Percentiles rank a stretch among this genome's conserved stretches.
Evolutionary conservation across 2,113 vertebrate species (phyloP).

Genomic region (Sorex fumeus): DNA sequence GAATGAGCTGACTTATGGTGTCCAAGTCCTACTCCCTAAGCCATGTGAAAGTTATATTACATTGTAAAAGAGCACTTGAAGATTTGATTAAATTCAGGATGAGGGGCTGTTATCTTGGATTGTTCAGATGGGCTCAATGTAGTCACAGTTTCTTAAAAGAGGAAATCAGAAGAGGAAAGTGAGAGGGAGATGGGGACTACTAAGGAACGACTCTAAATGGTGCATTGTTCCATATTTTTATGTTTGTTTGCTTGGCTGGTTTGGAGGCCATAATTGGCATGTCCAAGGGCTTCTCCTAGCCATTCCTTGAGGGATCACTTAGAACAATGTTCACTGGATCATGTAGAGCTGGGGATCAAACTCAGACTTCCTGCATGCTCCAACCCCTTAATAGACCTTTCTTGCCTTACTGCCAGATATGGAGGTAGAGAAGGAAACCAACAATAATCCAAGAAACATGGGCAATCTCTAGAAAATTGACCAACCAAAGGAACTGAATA

Average conservation of each 20-base stretch:
- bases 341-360: too few relatives aligned
- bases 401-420: neutral
- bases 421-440: neutral
- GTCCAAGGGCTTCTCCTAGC: too few relatives aligned
- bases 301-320: too few relatives aligned
- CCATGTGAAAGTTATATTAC: neutral
- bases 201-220: neutral
- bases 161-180: neutral
- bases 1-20: neutral
- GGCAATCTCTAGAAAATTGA: neutral
- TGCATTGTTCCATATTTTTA: neutral
- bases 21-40: neutral
- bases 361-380: too few relatives aligned
- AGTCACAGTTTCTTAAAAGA: neutral
- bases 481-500: neutral
- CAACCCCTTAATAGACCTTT: too few relatives aligned
- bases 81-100: neutral
- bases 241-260: too few relatives aligned
- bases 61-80: neutral
- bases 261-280: too few relatives aligned
- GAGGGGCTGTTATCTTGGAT: neutral
- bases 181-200: neutral
- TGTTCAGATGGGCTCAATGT: neutral
- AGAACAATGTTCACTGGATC: too few relatives aligned
- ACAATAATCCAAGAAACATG: neutral